These are phyloP conservation scores for Candidula unifasciata DNA, from an alignment of 2,888 invertebrate genomes.

Conservation along the genomic window DNA sequence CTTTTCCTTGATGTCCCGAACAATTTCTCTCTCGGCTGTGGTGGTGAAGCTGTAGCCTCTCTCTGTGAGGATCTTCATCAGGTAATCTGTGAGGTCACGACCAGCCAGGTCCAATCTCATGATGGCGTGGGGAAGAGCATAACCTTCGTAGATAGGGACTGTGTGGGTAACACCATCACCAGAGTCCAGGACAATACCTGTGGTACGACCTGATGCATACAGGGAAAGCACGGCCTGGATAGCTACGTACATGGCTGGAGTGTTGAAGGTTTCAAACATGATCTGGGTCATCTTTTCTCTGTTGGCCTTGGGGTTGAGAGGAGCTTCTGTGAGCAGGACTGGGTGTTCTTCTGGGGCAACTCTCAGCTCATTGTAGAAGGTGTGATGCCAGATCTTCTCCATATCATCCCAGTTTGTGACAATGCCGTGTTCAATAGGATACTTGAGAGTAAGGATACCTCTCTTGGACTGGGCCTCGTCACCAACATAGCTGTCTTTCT, in stretches of 20 bases:
- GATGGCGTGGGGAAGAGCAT: conserved; percentile 27
- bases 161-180: conserved; percentile 26
- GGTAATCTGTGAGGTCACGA: conserved; percentile 29
- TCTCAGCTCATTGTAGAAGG: conserved; percentile 30
- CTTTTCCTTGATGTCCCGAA: conserved; percentile 95
- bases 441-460: conserved; percentile 29
- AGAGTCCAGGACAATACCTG: conserved; percentile 24
- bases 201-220: conserved; percentile 27
- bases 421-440: conserved; percentile 25
- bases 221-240: conserved; percentile 14
- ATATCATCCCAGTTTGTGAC: conserved; percentile 32
- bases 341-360: conserved; percentile 24
- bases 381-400: conserved; percentile 33
- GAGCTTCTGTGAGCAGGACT: conserved; percentile 28
- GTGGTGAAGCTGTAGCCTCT: conserved; percentile 29
- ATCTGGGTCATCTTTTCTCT: conserved; percentile 27
- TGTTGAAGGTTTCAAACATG: conserved; percentile 28
- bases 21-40: conserved; percentile 88
- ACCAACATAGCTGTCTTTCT: conserved; percentile 30
- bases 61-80: conserved; percentile 32
- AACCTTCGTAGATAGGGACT: conserved; percentile 26
- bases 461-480: conserved; percentile 28
- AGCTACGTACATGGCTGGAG: conserved; percentile 20
- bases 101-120: conserved; percentile 22
- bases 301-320: conserved; percentile 20